A percentile compares a stretch with the other conserved stretches of the same genome.
Conservation (phyloP, 92 coral and sea anemone genomes). For the Porites cylindrica region DNA sequence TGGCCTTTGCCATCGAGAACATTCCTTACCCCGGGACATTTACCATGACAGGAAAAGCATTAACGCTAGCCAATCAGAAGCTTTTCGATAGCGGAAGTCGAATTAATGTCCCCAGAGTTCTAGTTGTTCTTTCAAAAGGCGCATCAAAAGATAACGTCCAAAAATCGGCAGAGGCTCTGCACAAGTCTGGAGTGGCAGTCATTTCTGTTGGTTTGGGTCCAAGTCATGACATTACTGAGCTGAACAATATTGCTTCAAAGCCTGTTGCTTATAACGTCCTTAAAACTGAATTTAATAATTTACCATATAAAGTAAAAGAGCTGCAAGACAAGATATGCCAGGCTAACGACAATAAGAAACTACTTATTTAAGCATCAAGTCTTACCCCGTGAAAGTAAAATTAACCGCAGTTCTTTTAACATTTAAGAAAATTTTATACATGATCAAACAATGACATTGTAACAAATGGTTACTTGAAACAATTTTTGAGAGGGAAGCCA, state of each 20-base stretch:
- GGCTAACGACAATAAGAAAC: constrained; percentile 1
- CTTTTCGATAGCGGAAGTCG: constrained; percentile 59
- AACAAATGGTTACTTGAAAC: no score
- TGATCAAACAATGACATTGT: no score
- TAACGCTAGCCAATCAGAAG: constrained; percentile 56
- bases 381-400: not conserved
- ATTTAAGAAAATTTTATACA: no score
- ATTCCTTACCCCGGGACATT: constrained; percentile 68
- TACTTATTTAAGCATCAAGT: not conserved
- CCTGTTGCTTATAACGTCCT: constrained; percentile 60
- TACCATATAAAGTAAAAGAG: constrained; percentile 36
- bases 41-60: constrained; percentile 70
- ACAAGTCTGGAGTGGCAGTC: constrained; percentile 67
- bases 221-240: constrained; percentile 52
- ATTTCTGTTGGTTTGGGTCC: constrained; percentile 78
- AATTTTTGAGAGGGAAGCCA: no score
- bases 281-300: constrained; percentile 53
- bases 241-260: constrained; percentile 58
- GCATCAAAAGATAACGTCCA: constrained; percentile 60
- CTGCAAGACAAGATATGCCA: constrained; percentile 69
- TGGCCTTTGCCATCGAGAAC: constrained; percentile 54
- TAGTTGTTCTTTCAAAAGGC: constrained; percentile 70
- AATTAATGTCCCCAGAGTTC: constrained; percentile 64
- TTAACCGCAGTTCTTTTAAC: no score
- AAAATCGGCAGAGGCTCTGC: constrained; percentile 57